These are phyloP conservation scores for Meloidogyne hapla DNA, from an alignment of 1,140 invertebrate genomes.

Conservation along the genomic window DNA sequence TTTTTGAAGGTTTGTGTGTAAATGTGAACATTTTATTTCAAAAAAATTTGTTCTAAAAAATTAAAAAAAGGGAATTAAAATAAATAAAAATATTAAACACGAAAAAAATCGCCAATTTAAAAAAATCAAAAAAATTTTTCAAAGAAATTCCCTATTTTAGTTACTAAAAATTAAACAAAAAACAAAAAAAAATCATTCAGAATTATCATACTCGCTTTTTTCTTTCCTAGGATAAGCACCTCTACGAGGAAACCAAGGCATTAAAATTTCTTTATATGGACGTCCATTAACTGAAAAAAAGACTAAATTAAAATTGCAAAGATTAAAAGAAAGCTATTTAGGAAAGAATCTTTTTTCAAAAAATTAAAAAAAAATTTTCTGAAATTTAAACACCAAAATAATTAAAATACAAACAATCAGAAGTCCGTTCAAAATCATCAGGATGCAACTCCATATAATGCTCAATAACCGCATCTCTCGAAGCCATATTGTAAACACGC, in stretches of 20 bases:
- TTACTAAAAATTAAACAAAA: not conserved
- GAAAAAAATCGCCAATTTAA: not conserved
- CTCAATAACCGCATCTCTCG: conserved; percentile 51
- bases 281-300: conserved; percentile 54
- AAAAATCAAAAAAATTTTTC: not conserved
- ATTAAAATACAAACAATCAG: conserved; percentile 47
- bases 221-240: conserved; percentile 50
- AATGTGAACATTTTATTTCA: not conserved
- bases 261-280: conserved; percentile 50
- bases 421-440: conserved; percentile 56
- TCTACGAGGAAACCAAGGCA: conserved; percentile 59
- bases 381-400: not conserved
- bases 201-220: not conserved
- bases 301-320: no score
- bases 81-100: not conserved
- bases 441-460: conserved; percentile 59
- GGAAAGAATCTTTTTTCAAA: no score
- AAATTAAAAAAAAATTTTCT: not conserved
- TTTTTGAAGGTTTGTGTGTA: conserved; percentile 1
- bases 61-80: not conserved
- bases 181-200: not conserved
- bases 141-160: conserved; percentile 65
- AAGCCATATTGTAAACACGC: conserved; percentile 2
- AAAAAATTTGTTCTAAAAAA: not conserved
- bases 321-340: no score